Evolutionary conservation across 2,888 invertebrate genomes (phyloP), one percentile per base, ranked within the genome.

Genomic region (Argyra leucocephala): DNA sequence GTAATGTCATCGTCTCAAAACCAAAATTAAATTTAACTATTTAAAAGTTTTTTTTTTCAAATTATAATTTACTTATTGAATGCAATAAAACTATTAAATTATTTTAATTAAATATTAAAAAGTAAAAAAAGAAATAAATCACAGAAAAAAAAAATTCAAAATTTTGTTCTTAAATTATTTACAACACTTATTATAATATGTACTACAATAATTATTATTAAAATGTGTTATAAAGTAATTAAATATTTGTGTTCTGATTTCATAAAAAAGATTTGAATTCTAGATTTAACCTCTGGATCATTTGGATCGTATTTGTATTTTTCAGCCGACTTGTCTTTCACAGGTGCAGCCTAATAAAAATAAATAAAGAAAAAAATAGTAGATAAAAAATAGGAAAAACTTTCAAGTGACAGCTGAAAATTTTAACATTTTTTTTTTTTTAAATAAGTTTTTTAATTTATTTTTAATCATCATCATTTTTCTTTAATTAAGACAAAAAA

Each of bases 201-300:
- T 66, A 69, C 67, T 71, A 67, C 66, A 57, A 57, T 21, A 64
- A 59, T 10, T 6, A 31, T 31, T 31, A 31, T 31, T 6, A 26
- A 26, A 26, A 26, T 6, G 7, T n/a, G n/a, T n/a, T n/a, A n/a
- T n/a, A n/a, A n/a, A n/a, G n/a, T n/a, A n/a, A n/a, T n/a, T n/a
- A 31, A 31, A 31, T 31, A 7, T 31, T 10, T 48, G 48, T 48
- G 48, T 48, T 48, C 48, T 18, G 12, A 18, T 48, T 48, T 31
- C 12, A 6, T 31, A 31, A 3, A 31, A 36, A n/a, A 36, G 3
- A 12, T 62, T 61, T 5, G 15, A 60, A 60, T 24, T 15, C 5
- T 3, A 60, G 18, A 15, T n/a, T 63, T 72, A 76, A 75, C 76
- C 76, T 76, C 76, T 70, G 76, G 77, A 69, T 76, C 76, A 71